Base-by-base conservation (phyloP, 2,888 invertebrate genomes). In the Limenitis camilla region DNA sequence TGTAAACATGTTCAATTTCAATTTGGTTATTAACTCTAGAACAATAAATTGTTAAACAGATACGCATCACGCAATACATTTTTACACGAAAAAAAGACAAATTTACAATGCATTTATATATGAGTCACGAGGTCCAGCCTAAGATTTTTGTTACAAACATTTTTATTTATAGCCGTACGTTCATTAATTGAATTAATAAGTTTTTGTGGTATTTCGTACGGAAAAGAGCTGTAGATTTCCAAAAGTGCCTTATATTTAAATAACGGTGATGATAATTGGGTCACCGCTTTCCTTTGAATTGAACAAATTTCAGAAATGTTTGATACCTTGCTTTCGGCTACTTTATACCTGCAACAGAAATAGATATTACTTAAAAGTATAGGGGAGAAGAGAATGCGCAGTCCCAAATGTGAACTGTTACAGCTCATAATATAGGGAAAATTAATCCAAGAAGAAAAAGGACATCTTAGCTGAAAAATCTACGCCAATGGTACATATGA, bases 171-270 rank as follows among this genome's bases (percentile, higher is more conserved):
- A n/a, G n/a, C n/a, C n/a, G n/a, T n/a, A n/a, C n/a, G 51, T 36
- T 70, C 66, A 19, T 63, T 65, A 5, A 67, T 69, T 1, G 73
- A 74, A 9, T 55, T 60, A 0, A 72, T 60, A 5, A 81, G 61
- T 47, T 56, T 74, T 49, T 77, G 74, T 0, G 77, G 76, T 1
- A 79, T 71, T 52, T 60, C 68, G 4, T 64, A 52, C 0, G 82
- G 81, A 0, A 69, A 64, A 1, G 36, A 41, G 0, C 72, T 69
- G 40, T 75, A 82, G 3, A 70, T 69, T 27, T 77, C 71, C 7
- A 76, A 51, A 0, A 74, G 74, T 0, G 72, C 64, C 40, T 71
- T 78, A 48, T 79, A 84, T 11, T 80, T 74, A 52, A 72, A 79
- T 0, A 50, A 38, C 0, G 70, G 58, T 0, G 62, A 56, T 1